These are phyloP conservation scores for Melangyna quadrimaculata DNA, from an alignment of 2,888 invertebrate species.

Conservation along the genomic window DNA sequence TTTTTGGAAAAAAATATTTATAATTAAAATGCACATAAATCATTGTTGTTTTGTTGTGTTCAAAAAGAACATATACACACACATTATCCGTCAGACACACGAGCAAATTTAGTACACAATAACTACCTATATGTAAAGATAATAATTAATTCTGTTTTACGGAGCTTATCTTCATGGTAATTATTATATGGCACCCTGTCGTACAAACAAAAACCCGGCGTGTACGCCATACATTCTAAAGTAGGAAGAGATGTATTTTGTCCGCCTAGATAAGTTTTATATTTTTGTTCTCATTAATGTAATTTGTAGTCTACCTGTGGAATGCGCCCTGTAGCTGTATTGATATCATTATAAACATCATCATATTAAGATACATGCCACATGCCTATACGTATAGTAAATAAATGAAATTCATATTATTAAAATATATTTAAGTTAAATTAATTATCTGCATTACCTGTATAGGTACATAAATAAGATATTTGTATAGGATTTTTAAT, in stretches of 20 bases:
- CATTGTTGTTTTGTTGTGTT: conserved; percentile 55
- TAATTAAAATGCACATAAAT: conserved; percentile 73
- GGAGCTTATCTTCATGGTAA: conserved; percentile 55
- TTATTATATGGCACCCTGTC: not conserved
- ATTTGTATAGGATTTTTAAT: not conserved
- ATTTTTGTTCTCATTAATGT: conserved; percentile 35
- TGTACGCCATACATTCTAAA: not conserved
- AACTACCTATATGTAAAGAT: not conserved
- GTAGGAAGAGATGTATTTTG: not conserved
- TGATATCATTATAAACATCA: conserved; percentile 25
- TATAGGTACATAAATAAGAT: not conserved
- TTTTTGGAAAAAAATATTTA: conserved; percentile 47
- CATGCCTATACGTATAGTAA: not conserved
- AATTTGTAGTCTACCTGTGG: conserved; percentile 48
- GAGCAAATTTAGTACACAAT: conserved; percentile 3
- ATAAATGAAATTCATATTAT: not conserved
- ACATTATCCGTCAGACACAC: not conserved
- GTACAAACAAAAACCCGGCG: not conserved
- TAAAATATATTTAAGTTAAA: conserved; percentile 47
- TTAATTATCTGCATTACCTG: no score
- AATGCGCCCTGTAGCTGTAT: conserved; percentile 15
- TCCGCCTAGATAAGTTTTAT: conserved; percentile 19
- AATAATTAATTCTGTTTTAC: conserved; percentile 53
- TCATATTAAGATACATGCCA: not conserved
- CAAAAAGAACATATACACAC: not conserved